phyloP scores from a whole-genome alignment of 2,113 vertebrate genomes.

The Brachirus orientalis region DNA sequence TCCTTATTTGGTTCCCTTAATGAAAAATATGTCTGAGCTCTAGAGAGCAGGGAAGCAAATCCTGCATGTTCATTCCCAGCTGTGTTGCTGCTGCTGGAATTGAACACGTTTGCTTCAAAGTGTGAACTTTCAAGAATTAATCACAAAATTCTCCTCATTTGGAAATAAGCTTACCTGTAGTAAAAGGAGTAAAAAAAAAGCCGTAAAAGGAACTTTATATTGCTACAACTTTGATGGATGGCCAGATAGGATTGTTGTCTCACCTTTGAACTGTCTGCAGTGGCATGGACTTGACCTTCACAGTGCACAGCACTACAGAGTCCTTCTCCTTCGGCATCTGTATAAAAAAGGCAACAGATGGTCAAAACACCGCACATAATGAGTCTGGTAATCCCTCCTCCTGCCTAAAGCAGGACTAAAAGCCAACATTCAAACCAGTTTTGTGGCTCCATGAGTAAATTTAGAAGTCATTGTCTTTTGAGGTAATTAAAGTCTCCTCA shows the following conservation, averaged over 20 bases:
- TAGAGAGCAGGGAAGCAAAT: slow-evolving; percentile 14
- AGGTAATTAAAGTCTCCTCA: neutral
- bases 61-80: slow-evolving; percentile 9
- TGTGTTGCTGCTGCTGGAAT: no score
- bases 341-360: slow-evolving; percentile 65
- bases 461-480: neutral
- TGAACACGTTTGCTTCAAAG: no score
- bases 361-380: slow-evolving; percentile 27
- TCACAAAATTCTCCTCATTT: neutral
- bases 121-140: no score
- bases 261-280: neutral
- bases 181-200: no score
- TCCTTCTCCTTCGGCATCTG: slow-evolving; percentile 22
- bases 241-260: neutral
- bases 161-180: neutral
- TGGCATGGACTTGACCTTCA: slow-evolving; percentile 51
- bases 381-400: slow-evolving; percentile 37
- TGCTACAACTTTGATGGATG: neutral
- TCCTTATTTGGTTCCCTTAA: slow-evolving; percentile 44
- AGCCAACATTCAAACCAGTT: slow-evolving; percentile 45
- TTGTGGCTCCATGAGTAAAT: slow-evolving; percentile 15
- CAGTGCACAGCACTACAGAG: slow-evolving; percentile 14
- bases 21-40: slow-evolving; percentile 40
- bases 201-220: neutral
- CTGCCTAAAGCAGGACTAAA: slow-evolving; percentile 25